Evolutionary conservation across 2,797 vertebrate species (phyloP), one percentile per base, ranked within the genome.

Genomic region (Scarus forsteni): DNA sequence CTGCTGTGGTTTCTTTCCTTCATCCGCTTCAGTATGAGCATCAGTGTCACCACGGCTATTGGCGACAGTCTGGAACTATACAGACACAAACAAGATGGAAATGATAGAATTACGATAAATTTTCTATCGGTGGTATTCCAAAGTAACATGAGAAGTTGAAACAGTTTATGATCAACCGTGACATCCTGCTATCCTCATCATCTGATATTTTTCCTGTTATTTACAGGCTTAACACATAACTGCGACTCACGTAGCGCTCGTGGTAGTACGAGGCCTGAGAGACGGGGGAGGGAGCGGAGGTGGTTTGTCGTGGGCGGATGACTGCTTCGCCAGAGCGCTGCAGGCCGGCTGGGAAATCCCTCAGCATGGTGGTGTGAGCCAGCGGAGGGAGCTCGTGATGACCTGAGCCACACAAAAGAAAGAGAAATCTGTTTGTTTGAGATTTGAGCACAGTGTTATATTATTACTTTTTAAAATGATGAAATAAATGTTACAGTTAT

Each of bases 321-420:
- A 95, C 87, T 1, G 91, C 75, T 53, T 97, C 95, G 0, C 93
- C 85, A 0, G 90, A 89, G 64, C 74, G 95, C 83, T 94, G 94
- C 77, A 95, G 91, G 61, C 86, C 90, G 53, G 91, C 87, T 0
- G 97, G 96, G 74, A 96, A 97, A 14, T 96, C 95, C 81, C 97
- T 93, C 73, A 99, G 85, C 95, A 99, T 98, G 0, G 98, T 99
- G 38, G 97, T 98, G 85, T 99, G 98, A 27, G 97, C 95, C n/a
- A 97, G 54, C 0, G 97, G 97, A 48, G 98, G 98, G 13, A 95
- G 89, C 84, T 98, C 97, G 0, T 99, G 98, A 71, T 99, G 96
- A 40, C 98, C 98, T 99, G 52, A 42, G 40, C 57, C 34, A 72
- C 64, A 72, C 39, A 75, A 35, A 48, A 67, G 35, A 70, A 39